phyloP scores from a whole-genome alignment of 2,113 vertebrate species.

The Sorex araneus region DNA sequence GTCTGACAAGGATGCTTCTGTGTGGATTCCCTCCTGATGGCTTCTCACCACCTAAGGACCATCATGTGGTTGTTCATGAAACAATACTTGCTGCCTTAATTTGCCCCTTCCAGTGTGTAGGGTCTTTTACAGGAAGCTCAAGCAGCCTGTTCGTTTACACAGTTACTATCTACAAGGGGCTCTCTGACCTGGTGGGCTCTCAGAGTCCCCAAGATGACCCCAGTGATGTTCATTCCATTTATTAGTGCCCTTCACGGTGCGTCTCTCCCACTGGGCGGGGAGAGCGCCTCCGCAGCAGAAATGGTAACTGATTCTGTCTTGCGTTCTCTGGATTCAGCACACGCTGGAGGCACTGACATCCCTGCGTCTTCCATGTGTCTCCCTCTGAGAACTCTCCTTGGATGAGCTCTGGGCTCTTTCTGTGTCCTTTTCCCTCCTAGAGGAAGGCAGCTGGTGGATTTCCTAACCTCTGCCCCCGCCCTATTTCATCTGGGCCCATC shows the following conservation, averaged over 20 bases:
- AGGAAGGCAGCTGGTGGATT: neutral
- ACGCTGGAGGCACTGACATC: neutral
- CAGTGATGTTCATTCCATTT: neutral
- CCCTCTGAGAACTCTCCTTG: neutral
- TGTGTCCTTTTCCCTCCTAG: neutral
- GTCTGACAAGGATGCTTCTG: neutral
- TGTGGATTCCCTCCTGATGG: neutral
- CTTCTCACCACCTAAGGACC: neutral
- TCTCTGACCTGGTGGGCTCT: neutral
- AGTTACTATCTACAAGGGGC: neutral
- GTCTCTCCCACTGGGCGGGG: neutral
- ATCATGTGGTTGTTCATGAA: neutral
- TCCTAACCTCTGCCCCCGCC: neutral
- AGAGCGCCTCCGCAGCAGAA: constrained; percentile 4
- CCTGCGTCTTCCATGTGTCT: neutral
- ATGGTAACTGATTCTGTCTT: neutral
- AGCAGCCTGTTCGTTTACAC: neutral
- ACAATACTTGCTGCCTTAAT: neutral
- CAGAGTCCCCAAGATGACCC: neutral
- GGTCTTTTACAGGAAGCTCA: constrained; percentile 20
- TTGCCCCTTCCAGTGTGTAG: neutral
- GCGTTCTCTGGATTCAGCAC: neutral
- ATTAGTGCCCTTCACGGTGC: neutral
- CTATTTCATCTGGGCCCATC: neutral
- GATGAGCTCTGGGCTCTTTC: neutral